Evolutionary conservation across 92 coral and sea anemone species (phyloP).

Genomic region (Palythoa grandis): DNA sequence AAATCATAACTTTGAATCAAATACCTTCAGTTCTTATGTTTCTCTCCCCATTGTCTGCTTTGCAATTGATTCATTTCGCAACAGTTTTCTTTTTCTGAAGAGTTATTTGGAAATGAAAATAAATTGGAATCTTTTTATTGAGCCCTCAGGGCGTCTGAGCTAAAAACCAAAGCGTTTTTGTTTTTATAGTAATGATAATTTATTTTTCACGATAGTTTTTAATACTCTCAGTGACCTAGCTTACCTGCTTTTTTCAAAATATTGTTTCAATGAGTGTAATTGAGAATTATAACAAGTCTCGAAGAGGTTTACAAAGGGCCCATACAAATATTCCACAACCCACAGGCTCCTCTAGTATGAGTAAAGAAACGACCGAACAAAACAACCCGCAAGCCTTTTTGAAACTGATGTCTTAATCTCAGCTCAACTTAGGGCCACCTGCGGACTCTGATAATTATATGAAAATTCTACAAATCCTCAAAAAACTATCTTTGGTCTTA

Average conservation of each 20-base stretch:
- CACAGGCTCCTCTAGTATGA: background rate
- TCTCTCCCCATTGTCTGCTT: background rate
- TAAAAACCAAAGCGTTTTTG: background rate
- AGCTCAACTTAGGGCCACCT: background rate
- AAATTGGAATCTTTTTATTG: background rate
- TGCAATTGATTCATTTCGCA: background rate
- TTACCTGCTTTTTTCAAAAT: background rate
- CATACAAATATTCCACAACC: background rate
- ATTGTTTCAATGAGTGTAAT: background rate
- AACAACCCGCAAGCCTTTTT: background rate
- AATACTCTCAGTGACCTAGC: background rate
- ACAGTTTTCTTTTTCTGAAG: background rate
- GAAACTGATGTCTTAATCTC: background rate
- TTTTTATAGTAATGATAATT: constrained; percentile 1
- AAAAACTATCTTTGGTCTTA: background rate
- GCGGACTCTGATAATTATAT: background rate
- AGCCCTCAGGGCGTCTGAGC: constrained; percentile 19
- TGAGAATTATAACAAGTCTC: background rate
- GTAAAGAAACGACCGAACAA: background rate
- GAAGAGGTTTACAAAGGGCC: background rate
- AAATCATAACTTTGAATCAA: background rate
- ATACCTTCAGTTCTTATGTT: constrained; percentile 11
- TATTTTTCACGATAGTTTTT: constrained; percentile 12
- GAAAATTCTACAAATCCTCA: background rate
- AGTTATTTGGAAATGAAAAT: background rate